Percentiles rank a stretch among this genome's conserved stretches.
These are phyloP conservation scores for Ophiothrix spiculata DNA, from an alignment of 35 echinoderm and acorn worm species.

Conservation along the genomic window DNA sequence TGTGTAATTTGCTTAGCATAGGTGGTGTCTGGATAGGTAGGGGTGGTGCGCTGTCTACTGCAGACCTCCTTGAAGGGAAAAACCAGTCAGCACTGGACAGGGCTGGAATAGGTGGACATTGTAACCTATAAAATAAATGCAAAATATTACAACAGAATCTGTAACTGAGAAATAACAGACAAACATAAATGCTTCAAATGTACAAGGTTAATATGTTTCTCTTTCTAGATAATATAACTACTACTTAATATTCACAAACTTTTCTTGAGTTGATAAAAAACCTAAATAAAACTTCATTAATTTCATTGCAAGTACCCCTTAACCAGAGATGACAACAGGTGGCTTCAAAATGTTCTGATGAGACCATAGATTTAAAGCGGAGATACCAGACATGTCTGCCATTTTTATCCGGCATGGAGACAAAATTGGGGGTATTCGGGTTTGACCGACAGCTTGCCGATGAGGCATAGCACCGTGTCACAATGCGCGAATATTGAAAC, in stretches of 20 bases:
- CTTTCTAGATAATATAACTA: background rate
- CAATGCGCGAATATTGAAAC: no score
- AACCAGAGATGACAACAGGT: background rate
- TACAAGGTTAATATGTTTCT: no score
- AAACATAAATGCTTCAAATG: no score
- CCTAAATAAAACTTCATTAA: background rate
- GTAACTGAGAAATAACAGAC: no score
- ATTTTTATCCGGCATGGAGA: no score
- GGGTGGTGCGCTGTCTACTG: constrained; percentile 63
- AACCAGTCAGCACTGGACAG: constrained; percentile 95
- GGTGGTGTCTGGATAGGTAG: constrained; percentile 71
- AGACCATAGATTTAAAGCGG: no score
- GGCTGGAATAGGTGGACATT: constrained; percentile 77
- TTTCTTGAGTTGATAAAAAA: background rate
- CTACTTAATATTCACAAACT: background rate
- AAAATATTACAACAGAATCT: background rate
- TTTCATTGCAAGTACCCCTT: background rate
- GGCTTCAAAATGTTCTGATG: no score
- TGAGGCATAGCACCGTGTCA: no score
- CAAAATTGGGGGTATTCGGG: no score
- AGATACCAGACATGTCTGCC: no score
- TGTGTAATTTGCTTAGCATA: constrained; percentile 89
- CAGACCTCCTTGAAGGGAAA: constrained; percentile 56
- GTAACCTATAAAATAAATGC: constrained; percentile 47
- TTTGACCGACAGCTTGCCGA: no score